Percentiles rank a stretch among this genome's conserved stretches.
Conservation (phyloP, 2,113 vertebrate genomes). For the Ameiurus melas region DNA sequence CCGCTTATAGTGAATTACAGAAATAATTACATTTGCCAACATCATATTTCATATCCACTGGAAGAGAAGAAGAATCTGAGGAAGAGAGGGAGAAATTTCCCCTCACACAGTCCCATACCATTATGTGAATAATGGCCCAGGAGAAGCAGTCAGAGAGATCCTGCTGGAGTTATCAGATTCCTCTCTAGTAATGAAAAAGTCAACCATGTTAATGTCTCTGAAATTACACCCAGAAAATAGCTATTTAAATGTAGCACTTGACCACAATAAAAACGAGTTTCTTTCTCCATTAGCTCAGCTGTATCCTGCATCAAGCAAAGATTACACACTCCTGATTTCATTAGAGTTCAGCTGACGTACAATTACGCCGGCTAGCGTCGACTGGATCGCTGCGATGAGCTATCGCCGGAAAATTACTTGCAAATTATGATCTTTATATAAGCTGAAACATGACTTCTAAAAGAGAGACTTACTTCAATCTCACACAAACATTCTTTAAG, state of each 20-base stretch:
- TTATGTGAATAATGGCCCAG: slow-evolving; percentile 47
- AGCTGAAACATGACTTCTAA: neutral
- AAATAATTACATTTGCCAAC: slow-evolving; percentile 41
- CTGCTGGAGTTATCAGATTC: slow-evolving; percentile 50
- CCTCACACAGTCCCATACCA: neutral
- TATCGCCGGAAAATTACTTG: too few species aligned
- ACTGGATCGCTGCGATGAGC: too few species aligned
- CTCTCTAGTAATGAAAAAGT: slow-evolving; percentile 54
- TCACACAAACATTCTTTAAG: neutral
- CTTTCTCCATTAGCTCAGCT: slow-evolving; percentile 43
- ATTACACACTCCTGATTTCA: slow-evolving; percentile 35
- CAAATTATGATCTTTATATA: neutral
- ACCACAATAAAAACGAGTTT: slow-evolving; percentile 45
- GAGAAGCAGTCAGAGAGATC: slow-evolving; percentile 47
- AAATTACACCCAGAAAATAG: slow-evolving; percentile 55
- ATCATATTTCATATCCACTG: slow-evolving; percentile 44
- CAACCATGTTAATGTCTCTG: slow-evolving; percentile 52
- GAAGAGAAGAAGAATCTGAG: slow-evolving; percentile 5
- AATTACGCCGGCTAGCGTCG: neutral
- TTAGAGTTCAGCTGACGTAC: slow-evolving; percentile 9
- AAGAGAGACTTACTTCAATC: neutral
- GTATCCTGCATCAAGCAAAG: slow-evolving; percentile 34
- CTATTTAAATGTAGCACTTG: slow-evolving; percentile 57
- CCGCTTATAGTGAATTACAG: slow-evolving; percentile 47
- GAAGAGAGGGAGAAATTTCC: neutral